These are phyloP conservation scores for Morbakka virulenta DNA, from an alignment of 30 jellyfish, hydroid and myxozoan genomes.

Conservation along the genomic window DNA sequence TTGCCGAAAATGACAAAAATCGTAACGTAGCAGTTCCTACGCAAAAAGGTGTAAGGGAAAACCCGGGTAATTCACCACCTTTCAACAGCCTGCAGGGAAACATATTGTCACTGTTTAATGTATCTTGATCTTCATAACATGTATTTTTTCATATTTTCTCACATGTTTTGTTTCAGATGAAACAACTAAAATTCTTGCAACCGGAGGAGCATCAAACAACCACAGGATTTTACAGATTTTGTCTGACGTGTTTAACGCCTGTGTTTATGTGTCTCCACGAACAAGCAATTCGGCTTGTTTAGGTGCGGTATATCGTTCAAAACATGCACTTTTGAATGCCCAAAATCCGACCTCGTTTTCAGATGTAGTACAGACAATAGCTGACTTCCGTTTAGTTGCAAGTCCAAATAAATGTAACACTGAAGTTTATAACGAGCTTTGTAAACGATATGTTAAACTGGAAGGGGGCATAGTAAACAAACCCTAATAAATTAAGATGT, in stretches of 20 bases:
- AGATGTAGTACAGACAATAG: conserved; percentile 3
- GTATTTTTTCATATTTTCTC: background rate
- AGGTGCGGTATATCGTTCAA: conserved; percentile 74
- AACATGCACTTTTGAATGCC: conserved; percentile 32
- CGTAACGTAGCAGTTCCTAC: too few species aligned
- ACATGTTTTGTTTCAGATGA: conserved; percentile 2
- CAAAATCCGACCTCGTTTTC: background rate
- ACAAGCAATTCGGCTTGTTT: conserved; percentile 85
- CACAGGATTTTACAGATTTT: conserved; percentile 56
- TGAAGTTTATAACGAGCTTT: background rate
- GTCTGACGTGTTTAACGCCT: conserved; percentile 55
- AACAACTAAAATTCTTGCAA: conserved; percentile 76
- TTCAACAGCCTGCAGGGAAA: too few species aligned
- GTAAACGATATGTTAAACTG: conserved; percentile 23
- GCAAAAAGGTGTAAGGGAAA: too few species aligned
- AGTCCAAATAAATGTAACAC: conserved; percentile 4
- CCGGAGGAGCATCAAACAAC: conserved; percentile 95
- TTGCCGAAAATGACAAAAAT: too few species aligned
- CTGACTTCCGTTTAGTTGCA: conserved; percentile 18
- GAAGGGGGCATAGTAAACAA: too few species aligned
- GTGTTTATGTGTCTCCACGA: conserved; percentile 58
- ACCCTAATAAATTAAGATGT: too few species aligned
- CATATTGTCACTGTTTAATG: too few species aligned
- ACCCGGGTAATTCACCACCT: too few species aligned
- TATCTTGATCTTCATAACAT: too few species aligned